Percentiles rank a stretch among this genome's conserved stretches.
phyloP scores from a whole-genome alignment of 2,797 vertebrate genomes.

The Catharus ustulatus region DNA sequence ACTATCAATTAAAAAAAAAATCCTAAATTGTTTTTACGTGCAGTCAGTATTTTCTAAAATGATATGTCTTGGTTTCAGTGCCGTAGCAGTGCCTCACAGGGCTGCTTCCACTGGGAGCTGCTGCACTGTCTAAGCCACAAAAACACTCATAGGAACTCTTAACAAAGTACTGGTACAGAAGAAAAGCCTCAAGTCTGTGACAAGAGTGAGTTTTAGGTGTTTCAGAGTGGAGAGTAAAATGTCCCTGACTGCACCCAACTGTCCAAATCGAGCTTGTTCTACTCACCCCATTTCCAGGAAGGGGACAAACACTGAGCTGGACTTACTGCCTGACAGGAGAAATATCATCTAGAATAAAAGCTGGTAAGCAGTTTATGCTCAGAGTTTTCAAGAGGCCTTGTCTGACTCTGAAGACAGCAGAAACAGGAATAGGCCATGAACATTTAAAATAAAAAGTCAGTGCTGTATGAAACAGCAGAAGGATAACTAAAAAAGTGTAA shows the following conservation, averaged over 20 bases:
- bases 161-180: neutral
- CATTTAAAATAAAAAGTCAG: neutral
- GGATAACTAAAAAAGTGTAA: neutral
- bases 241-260: neutral
- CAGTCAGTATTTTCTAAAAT: neutral
- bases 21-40: neutral
- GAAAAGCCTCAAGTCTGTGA: neutral
- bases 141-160: neutral
- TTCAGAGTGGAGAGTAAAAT: neutral
- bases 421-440: neutral
- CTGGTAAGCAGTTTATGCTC: neutral
- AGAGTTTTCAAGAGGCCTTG: neutral
- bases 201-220: neutral
- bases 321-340: neutral
- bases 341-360: neutral
- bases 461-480: neutral
- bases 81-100: neutral
- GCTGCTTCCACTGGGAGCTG: neutral
- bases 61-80: accelerated
- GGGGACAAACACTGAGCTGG: neutral
- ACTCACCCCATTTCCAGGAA: neutral
- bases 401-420: neutral
- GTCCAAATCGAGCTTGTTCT: neutral
- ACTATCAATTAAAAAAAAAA: neutral
- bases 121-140: neutral